Evolutionary conservation across 2,113 vertebrate genomes (phyloP), one percentile per base, ranked within the genome.

Genomic region (Lagopus muta): DNA sequence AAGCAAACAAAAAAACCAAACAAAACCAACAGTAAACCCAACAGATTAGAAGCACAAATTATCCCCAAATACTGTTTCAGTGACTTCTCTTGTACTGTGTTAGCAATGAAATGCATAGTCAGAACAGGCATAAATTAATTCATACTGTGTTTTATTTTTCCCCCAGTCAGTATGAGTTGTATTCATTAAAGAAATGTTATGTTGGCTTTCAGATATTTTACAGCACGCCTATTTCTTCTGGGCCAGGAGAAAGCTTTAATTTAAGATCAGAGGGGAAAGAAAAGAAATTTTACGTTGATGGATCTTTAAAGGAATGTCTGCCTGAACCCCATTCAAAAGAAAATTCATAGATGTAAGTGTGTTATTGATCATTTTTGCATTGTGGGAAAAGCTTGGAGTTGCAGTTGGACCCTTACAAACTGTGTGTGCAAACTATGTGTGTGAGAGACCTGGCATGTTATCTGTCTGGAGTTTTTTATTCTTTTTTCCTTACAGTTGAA

Each of bases 21-120:
- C 14, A 10, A 3, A 30, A 43, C 34, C 34, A 10, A 3, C n/a
- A 66, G 13, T 45, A 52, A 12, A 3, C 6, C n/a, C 52, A 54
- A 36, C n/a, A 78, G 81, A 89, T 87, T 48, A 92, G 89, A 96
- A 84, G 32, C 50, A 92, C 64, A 90, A 85, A 90, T 86, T 95
- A 90, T 82, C 11, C 32, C 21, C 25, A 67, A 87, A 64, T 70
- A 62, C 50, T 22, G 6, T 64, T 81, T 60, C 66, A 34, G 17
- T 43, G 42, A 32, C 19, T 92, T 86, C 57, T 73, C 66, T 83
- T 88, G 36, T 71, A 48, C 45, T 76, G 34, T 34, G 70, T 92
- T 75, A 90, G 42, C 45, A 47, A 45, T 89, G 69, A 89, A 93
- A 78, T 45, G 54, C 34, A n/a, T 34, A 71, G 70, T 45, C 64